These are phyloP conservation scores for Ceratosolen fusciceps DNA, from an alignment of 1,140 invertebrate species.

Conservation along the genomic window DNA sequence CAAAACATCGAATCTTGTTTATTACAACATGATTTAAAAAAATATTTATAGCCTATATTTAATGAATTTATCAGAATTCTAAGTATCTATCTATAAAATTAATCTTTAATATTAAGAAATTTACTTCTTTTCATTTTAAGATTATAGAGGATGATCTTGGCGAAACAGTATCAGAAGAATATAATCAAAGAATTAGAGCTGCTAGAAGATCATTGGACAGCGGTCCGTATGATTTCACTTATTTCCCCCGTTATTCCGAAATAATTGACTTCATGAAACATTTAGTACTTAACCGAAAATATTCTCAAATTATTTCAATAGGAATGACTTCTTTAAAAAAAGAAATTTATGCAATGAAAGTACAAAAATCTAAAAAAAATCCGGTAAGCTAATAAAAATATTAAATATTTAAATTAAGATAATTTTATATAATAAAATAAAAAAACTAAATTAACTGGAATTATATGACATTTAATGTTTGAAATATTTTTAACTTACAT, in stretches of 20 bases:
- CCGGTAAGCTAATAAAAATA: conserved; percentile 65
- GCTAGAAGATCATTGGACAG: background rate
- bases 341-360: conserved; percentile 73
- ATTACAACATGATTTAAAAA: too few relatives aligned
- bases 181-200: background rate
- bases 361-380: conserved; percentile 74
- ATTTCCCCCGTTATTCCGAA: conserved; percentile 58
- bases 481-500: too few relatives aligned
- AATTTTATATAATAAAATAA: background rate
- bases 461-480: too few relatives aligned
- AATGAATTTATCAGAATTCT: background rate
- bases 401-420: background rate
- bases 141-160: conserved; percentile 16
- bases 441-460: too few relatives aligned
- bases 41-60: too few relatives aligned
- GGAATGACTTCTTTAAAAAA: conserved; percentile 75
- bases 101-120: background rate
- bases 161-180: background rate
- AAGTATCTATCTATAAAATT: background rate
- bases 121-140: conserved; percentile 6
- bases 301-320: conserved; percentile 69
- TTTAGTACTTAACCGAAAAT: conserved; percentile 65
- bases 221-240: conserved; percentile 50
- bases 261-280: conserved; percentile 68
- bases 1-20: too few relatives aligned